These are phyloP conservation scores for Apomyelois bistriatella DNA, from an alignment of 2,888 invertebrate species.

Conservation along the genomic window DNA sequence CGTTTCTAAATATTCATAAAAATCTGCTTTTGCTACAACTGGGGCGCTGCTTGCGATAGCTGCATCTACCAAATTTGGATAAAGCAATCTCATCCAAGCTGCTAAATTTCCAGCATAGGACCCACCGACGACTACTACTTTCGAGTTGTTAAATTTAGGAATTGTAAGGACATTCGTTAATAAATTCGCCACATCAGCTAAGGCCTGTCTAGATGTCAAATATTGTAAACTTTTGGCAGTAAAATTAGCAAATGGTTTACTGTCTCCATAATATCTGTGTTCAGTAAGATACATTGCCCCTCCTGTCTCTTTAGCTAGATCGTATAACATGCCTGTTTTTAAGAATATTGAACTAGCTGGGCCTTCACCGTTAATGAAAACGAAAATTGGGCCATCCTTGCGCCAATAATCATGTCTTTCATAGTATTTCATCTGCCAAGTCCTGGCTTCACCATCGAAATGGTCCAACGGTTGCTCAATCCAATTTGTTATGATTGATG, in stretches of 20 bases:
- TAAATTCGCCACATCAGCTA: slow-evolving; percentile 55
- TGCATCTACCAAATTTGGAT: slow-evolving; percentile 60
- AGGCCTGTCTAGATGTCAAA: slow-evolving; percentile 56
- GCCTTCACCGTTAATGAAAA: slow-evolving; percentile 60
- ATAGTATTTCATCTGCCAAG: slow-evolving; percentile 63
- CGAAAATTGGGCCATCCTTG: slow-evolving; percentile 50
- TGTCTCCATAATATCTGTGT: slow-evolving; percentile 44
- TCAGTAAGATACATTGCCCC: slow-evolving; percentile 61
- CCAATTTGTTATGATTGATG: slow-evolving; percentile 39
- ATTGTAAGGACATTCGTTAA: slow-evolving; percentile 41
- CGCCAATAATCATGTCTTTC: slow-evolving; percentile 52
- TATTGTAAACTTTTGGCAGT: slow-evolving; percentile 48
- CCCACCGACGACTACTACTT: slow-evolving; percentile 63
- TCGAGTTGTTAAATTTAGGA: slow-evolving; percentile 41
- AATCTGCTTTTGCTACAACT: slow-evolving; percentile 61
- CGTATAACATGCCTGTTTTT: slow-evolving; percentile 50
- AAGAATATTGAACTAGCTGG: slow-evolving; percentile 43
- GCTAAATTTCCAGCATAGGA: slow-evolving; percentile 69
- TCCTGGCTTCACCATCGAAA: slow-evolving; percentile 47
- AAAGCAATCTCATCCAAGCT: slow-evolving; percentile 60
- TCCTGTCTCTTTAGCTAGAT: slow-evolving; percentile 60
- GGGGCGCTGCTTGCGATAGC: slow-evolving; percentile 66
- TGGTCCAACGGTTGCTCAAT: slow-evolving; percentile 60
- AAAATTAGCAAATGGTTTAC: slow-evolving; percentile 50
- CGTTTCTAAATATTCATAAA: slow-evolving; percentile 61